Evolutionary conservation across 1,140 invertebrate species (phyloP).

Genomic region (Lerema accius): DNA sequence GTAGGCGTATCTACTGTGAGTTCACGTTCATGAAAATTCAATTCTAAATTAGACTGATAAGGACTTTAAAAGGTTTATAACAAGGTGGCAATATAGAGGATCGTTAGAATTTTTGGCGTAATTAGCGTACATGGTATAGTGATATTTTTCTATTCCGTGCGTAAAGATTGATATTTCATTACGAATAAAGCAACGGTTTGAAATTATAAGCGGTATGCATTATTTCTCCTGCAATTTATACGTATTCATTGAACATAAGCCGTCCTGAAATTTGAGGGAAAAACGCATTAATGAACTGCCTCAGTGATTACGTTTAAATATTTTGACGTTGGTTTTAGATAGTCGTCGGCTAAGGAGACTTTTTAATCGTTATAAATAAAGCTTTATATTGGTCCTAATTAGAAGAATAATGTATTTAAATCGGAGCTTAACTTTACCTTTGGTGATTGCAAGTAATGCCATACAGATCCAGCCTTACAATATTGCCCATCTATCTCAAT

Average conservation of each 20-base stretch:
- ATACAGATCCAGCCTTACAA: no score
- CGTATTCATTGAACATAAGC: background rate
- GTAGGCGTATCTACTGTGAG: slow-evolving; percentile 40
- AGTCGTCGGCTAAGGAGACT: background rate
- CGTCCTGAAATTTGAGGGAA: background rate
- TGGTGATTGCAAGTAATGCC: no score
- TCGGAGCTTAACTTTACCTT: no score
- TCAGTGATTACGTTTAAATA: background rate
- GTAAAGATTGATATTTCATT: slow-evolving; percentile 5
- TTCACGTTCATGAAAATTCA: slow-evolving; percentile 36
- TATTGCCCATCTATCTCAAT: no score
- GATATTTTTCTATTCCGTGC: slow-evolving; percentile 32
- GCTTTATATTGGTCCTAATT: no score
- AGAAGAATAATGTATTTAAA: no score
- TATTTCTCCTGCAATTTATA: background rate
- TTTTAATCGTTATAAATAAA: no score
- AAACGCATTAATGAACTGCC: background rate
- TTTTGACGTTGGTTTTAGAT: background rate
- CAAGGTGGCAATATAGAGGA: slow-evolving; percentile 25
- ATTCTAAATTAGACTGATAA: slow-evolving; percentile 30
- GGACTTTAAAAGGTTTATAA: slow-evolving; percentile 28
- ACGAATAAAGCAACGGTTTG: no score
- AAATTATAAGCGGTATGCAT: no score
- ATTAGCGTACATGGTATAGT: slow-evolving; percentile 16
- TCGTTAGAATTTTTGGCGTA: slow-evolving; percentile 13